Evolutionary conservation across 2,888 invertebrate genomes (phyloP).

Genomic region (Crepidodera aurea): DNA sequence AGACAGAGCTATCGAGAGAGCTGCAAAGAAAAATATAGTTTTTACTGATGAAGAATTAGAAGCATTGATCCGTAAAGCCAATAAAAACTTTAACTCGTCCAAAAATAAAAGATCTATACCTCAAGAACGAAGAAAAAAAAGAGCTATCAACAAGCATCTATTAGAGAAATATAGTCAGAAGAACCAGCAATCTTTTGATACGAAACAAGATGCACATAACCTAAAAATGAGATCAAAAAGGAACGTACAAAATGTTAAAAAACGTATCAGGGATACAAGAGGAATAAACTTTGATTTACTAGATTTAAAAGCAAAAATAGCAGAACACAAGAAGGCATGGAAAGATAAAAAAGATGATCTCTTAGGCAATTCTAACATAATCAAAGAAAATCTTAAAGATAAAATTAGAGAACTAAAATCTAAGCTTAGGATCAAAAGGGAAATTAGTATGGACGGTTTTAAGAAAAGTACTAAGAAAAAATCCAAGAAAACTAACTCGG

Average conservation of each 20-base stretch:
- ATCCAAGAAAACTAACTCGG: constrained; percentile 23
- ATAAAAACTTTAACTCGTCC: constrained; percentile 43
- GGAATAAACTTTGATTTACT: constrained; percentile 16
- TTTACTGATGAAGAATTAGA: constrained; percentile 54
- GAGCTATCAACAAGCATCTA: constrained; percentile 45
- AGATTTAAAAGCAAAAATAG: constrained; percentile 31
- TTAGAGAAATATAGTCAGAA: constrained; percentile 26
- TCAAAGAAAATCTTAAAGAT: constrained; percentile 30
- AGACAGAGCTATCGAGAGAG: constrained; percentile 51
- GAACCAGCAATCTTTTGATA: background rate
- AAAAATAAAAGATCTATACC: constrained; percentile 34
- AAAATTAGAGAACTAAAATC: constrained; percentile 32
- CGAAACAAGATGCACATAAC: background rate
- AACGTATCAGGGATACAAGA: background rate
- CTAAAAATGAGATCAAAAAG: background rate
- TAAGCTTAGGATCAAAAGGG: constrained; percentile 43
- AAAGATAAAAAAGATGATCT: constrained; percentile 37
- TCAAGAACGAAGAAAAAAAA: constrained; percentile 24
- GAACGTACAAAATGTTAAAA: background rate
- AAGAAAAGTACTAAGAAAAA: constrained; percentile 43
- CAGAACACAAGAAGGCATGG: constrained; percentile 30
- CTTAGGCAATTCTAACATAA: constrained; percentile 27
- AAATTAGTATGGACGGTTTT: constrained; percentile 54
- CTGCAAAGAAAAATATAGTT: constrained; percentile 48
- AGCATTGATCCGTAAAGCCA: constrained; percentile 49